phyloP scores from a whole-genome alignment of 1,140 invertebrate genomes.

The Coelopa frigida region DNA sequence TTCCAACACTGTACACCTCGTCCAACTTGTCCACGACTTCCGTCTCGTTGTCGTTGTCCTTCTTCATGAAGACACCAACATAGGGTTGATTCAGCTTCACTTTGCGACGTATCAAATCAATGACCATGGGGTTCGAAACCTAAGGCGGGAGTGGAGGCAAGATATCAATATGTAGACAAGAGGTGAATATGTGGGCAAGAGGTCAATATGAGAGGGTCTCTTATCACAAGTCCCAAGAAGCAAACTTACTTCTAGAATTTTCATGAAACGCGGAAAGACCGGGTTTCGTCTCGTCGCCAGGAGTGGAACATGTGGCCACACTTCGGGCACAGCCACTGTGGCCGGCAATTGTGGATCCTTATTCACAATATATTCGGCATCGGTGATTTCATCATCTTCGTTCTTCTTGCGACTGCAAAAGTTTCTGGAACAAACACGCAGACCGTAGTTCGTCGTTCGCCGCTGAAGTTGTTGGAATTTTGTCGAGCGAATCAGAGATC shows the following conservation, averaged over 20 bases:
- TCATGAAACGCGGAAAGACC: constrained; percentile 96
- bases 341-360: constrained; percentile 59
- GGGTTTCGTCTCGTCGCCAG: constrained; percentile 92
- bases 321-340: constrained; percentile 90
- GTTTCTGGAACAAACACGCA: not conserved
- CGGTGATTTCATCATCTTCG: constrained; percentile 9
- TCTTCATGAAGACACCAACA: constrained; percentile 94
- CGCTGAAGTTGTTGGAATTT: not conserved
- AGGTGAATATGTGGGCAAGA: not conserved
- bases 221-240: too few relatives aligned
- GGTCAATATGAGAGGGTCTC: too few relatives aligned
- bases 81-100: constrained; percentile 95
- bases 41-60: constrained; percentile 80
- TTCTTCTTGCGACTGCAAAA: constrained; percentile 13
- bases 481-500: not conserved
- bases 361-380: constrained; percentile 6
- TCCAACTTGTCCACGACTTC: constrained; percentile 79
- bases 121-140: constrained; percentile 80
- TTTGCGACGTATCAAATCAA: constrained; percentile 87
- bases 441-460: not conserved
- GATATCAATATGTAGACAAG: not conserved
- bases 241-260: constrained; percentile 80
- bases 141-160: constrained; percentile 47
- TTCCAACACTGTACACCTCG: constrained; percentile 87
- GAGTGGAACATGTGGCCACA: constrained; percentile 92